Percentiles rank a stretch among this genome's conserved stretches.
phyloP scores from a whole-genome alignment of 2,113 vertebrate species.

The Arizona elegans region DNA sequence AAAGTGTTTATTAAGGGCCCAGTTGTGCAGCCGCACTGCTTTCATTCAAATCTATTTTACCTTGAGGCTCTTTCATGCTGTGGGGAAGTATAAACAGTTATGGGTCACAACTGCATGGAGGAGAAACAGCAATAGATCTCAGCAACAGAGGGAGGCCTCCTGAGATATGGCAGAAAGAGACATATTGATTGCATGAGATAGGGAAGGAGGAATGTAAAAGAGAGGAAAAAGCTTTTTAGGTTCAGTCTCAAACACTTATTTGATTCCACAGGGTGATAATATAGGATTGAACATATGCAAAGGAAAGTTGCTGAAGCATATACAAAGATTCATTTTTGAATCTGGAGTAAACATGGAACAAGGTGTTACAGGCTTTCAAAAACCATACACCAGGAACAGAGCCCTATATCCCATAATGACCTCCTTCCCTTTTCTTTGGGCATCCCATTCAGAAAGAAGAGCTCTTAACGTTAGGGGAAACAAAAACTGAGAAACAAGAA shows the following conservation, averaged over 20 bases:
- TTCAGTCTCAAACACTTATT: background rate
- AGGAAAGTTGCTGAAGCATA: background rate
- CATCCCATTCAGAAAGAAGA: background rate
- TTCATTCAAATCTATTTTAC: background rate
- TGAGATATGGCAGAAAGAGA: background rate
- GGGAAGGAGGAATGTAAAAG: background rate
- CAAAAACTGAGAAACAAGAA: background rate
- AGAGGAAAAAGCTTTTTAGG: background rate
- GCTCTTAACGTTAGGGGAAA: background rate
- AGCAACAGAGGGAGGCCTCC: background rate
- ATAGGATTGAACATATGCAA: background rate
- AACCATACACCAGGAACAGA: background rate
- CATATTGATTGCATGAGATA: no score
- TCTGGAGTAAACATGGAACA: background rate
- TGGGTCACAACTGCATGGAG: background rate
- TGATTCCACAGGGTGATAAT: background rate
- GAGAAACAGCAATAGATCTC: background rate
- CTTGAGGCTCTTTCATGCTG: background rate
- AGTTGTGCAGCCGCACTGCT: background rate
- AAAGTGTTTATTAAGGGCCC: slow-evolving; percentile 4
- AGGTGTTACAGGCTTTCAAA: background rate
- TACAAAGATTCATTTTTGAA: background rate
- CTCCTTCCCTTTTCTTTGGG: background rate
- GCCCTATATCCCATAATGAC: background rate
- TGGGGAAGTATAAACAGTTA: background rate